Conservation (phyloP, 2,113 vertebrate genomes). For the Scolopax mira region DNA sequence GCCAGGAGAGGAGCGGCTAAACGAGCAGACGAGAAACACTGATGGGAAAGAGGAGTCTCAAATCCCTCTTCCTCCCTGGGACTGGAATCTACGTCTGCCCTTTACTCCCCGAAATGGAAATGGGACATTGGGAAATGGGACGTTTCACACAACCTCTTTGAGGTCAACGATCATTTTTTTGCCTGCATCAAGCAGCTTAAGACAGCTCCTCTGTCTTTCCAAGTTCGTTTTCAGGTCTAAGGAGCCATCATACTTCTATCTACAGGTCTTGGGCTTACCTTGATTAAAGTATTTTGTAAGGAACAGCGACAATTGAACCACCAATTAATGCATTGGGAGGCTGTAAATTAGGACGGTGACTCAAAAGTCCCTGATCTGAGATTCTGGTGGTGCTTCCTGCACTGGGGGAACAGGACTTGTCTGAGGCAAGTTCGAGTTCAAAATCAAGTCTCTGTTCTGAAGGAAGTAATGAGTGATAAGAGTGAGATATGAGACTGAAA, state of each 20-base stretch:
- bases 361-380: background rate
- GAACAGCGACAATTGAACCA: background rate
- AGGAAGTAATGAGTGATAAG: conserved; percentile 48
- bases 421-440: background rate
- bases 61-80: background rate
- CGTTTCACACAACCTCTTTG: background rate
- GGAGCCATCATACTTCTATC: background rate
- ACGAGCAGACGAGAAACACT: background rate
- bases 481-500: background rate
- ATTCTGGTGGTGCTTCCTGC: background rate
- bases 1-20: background rate
- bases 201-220: background rate
- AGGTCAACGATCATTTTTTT: background rate
- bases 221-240: background rate
- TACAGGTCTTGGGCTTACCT: background rate
- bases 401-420: background rate
- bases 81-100: background rate
- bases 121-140: background rate
- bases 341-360: background rate
- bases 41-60: background rate
- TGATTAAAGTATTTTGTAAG: background rate
- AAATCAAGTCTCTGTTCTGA: conserved; percentile 1
- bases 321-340: background rate
- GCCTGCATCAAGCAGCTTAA: background rate
- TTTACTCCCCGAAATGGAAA: background rate